Conservation (phyloP, 2,888 invertebrate species). For the Watsonalla cultraria region DNA sequence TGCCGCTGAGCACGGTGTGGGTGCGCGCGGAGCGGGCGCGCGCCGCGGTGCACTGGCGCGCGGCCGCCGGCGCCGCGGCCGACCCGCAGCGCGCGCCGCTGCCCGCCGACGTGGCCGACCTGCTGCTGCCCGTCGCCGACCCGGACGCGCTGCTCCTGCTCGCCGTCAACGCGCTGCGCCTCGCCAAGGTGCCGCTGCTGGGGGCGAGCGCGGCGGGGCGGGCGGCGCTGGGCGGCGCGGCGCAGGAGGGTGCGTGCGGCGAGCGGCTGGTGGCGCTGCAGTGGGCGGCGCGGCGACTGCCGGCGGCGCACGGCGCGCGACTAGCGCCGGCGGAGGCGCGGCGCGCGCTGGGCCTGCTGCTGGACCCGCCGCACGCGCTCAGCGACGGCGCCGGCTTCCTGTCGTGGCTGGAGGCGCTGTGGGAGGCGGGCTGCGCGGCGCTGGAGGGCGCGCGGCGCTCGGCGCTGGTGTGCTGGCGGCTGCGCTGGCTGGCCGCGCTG, state of each 20-base stretch:
- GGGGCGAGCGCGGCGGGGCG: slow-evolving; percentile 10
- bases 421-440: slow-evolving; percentile 44
- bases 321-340: slow-evolving; percentile 12
- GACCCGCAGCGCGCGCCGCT: slow-evolving; percentile 81
- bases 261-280: slow-evolving; percentile 27
- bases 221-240: slow-evolving; percentile 21
- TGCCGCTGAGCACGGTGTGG: slow-evolving; percentile 87
- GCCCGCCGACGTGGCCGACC: slow-evolving; percentile 84
- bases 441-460: slow-evolving; percentile 24
- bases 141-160: slow-evolving; percentile 79
- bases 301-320: slow-evolving; percentile 25
- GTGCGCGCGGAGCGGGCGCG: slow-evolving; percentile 85
- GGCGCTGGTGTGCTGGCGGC: slow-evolving; percentile 56
- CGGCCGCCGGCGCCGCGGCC: slow-evolving; percentile 79
- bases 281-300: slow-evolving; percentile 32
- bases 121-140: slow-evolving; percentile 83
- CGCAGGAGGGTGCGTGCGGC: slow-evolving; percentile 20
- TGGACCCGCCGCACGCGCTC: slow-evolving; percentile 58
- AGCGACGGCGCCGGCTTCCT: slow-evolving; percentile 38
- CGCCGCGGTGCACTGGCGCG: slow-evolving; percentile 85
- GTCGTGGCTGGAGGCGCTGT: slow-evolving; percentile 40
- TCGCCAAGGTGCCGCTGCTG: slow-evolving; percentile 40
- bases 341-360: slow-evolving; percentile 27
- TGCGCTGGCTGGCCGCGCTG: slow-evolving; percentile 56
- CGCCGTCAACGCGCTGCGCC: slow-evolving; percentile 75